Percentiles rank a stretch among this genome's conserved stretches.
These are phyloP conservation scores for Antigone vipio DNA, from an alignment of 2,113 vertebrate species.

Conservation along the genomic window DNA sequence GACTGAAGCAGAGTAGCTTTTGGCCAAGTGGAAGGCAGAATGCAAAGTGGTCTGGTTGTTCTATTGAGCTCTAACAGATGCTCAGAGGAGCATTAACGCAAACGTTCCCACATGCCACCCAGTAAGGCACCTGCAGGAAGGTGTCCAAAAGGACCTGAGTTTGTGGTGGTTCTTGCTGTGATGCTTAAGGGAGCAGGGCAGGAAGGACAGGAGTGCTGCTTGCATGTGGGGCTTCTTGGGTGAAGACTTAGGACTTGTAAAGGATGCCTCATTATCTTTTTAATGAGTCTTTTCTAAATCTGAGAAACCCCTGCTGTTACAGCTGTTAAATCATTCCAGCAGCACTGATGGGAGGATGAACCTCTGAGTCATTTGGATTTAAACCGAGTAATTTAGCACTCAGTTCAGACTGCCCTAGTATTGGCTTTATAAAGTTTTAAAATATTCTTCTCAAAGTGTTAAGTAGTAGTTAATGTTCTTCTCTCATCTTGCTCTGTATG, in stretches of 20 bases:
- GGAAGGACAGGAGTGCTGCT: background rate
- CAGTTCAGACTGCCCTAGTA: background rate
- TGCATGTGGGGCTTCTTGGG: background rate
- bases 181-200: background rate
- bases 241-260: background rate
- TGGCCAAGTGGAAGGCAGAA: background rate
- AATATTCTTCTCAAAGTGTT: background rate
- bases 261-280: background rate
- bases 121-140: background rate
- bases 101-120: background rate
- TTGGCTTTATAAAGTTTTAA: background rate
- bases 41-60: background rate
- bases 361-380: slow-evolving; percentile 44
- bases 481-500: background rate
- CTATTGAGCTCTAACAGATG: background rate
- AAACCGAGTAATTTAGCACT: background rate
- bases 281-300: background rate
- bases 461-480: background rate
- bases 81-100: background rate
- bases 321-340: slow-evolving; percentile 12
- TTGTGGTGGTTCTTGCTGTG: background rate
- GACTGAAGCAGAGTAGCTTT: background rate
- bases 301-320: slow-evolving; percentile 7
- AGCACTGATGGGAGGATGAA: background rate
- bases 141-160: background rate